Base-by-base conservation (phyloP, 2,888 invertebrate genomes). In the Macropis europaea region DNA sequence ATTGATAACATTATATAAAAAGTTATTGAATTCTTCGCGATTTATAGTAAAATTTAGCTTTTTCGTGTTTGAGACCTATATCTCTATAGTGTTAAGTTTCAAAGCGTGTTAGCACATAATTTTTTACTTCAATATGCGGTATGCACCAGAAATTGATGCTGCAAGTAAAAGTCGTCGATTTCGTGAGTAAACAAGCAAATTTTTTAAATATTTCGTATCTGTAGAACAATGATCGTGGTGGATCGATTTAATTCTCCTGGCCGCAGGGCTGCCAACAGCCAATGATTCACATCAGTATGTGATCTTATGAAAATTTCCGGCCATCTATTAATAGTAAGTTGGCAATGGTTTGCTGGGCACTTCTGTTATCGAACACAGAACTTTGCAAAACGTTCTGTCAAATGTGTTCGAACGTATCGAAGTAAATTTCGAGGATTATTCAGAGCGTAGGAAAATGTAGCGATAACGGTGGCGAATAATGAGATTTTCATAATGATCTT, bases 341-440 rank as follows among this genome's bases (percentile, higher is more conserved):
- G 61, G 61, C 30, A 61, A 2, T 52, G 42, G 24, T 61, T 52
- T 42, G 22, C 42, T 17, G 42, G 42, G 52, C 24, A 61, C 22
- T 24, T 42, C 52, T 52, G 30, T 43, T 52, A 52, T 52, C 22
- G 32, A 61, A 52, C 30, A 43, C 26, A 34, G 47, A 47, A 60
- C 24, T 42, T 17, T 26, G 7, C 26, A 52, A 52, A 52, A 42
- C 15, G 42, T 42, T 43, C 34, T 61, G 17, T 40, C 17, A 43
- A 42, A 48, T 30, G 38, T 34, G 6, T 34, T 36, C 34, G 13
- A 62, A 54, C 36, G 9, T 38, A 17, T 15, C 1, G 7, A 15
- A 7, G 17, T 15, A 22, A 38, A 45, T 22, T 24, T 28, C 7
- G 2, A 17, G 17, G 1, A 42, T n/a, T 24, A 32, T 3, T 42